Base-by-base conservation (phyloP, 1,140 invertebrate genomes). In the Bombus huntii region DNA sequence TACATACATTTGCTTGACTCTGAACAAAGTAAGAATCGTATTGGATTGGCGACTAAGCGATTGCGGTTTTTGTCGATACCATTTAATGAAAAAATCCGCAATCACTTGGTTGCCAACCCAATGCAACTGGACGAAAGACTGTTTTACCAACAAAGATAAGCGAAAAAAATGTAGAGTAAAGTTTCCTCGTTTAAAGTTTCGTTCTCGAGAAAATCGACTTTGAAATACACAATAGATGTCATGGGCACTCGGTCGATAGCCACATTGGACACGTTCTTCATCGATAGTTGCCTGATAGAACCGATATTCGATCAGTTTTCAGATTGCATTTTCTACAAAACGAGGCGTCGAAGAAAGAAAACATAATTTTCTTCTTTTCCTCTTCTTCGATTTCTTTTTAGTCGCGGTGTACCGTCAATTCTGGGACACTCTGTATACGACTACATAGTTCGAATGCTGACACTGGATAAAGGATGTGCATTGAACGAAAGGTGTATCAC, bases 1-100 rank as follows among this genome's bases (percentile, higher is more conserved):
- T 1, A 22, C 15, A 0, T 22, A 22, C 18, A 2, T 22, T 12
- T n/a, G 28, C 3, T 62, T 13, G 4, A n/a, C 12, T 13, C 0
- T 5, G 13, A 28, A 12, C 28, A 1, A 28, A 12, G 10, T 28
- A 12, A 59, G 25, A 28, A 59, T 12, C 25, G 28, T 59, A 47
- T 18, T 44, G 44, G 13, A 0, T 44, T 44, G 44, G 44, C 44
- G 15, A 44, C 44, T 44, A 44, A 44, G 13, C 15, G 44, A 5
- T 44, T 44, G 44, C 44, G 44, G 44, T 15, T 15, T 15, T 44
- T 44, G 42, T 13, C 10, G 3, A 37, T 37, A 37, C 34, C 2
- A 37, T 3, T 2, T 37, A 37, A 37, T 37, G 42, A 44, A 0
- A 44, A 44, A 44, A 44, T 44, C 12, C 42, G 42, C 42, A 44